Evolutionary conservation across 1,140 invertebrate species (phyloP), one percentile per base, ranked within the genome.

Genomic region (Drosophila obscura): DNA sequence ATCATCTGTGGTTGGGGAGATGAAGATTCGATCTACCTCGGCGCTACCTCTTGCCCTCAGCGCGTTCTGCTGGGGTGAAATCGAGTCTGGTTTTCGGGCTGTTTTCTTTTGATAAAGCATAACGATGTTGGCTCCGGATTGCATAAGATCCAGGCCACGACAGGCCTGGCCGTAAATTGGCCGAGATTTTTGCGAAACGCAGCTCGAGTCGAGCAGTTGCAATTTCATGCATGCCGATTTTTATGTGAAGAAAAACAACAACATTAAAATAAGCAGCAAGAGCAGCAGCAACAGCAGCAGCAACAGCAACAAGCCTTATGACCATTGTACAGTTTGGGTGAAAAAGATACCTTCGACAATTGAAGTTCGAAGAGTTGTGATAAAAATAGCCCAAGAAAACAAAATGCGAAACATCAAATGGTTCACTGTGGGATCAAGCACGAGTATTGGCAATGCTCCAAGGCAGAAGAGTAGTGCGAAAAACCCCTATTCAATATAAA

Each of bases 101-200:
- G 39, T 49, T 52, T 55, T 61, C 28, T 85, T 80, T 77, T 85
- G 81, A 85, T 84, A 84, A 84, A 85, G 22, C 81, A 85, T 87
- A 85, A 78, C 73, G 73, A 61, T 46, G 48, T 51, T 48, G 71
- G 19, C 39, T 51, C 60, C 61, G 44, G 58, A 50, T 85, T 85
- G 82, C 81, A 80, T 82, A 85, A 85, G 63, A 60, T 56, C 31
- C 72, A 39, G 61, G 71, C 61, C 72, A 74, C 60, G 59, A 74
- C 72, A 75, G 72, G 55, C 73, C n/a, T n/a, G 64, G 56, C 48
- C 56, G 64, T 74, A 81, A 85, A 85, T 73, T 85, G 81, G 78
- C 62, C 81, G 74, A 87, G 80, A 87, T 82, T 85, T 39, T 85
- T 69, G 81, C 81, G 81, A 85, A 85, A 85, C 81, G 82, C 78